Base-by-base conservation (phyloP, 1,140 invertebrate species). In the Orius insidiosus region DNA sequence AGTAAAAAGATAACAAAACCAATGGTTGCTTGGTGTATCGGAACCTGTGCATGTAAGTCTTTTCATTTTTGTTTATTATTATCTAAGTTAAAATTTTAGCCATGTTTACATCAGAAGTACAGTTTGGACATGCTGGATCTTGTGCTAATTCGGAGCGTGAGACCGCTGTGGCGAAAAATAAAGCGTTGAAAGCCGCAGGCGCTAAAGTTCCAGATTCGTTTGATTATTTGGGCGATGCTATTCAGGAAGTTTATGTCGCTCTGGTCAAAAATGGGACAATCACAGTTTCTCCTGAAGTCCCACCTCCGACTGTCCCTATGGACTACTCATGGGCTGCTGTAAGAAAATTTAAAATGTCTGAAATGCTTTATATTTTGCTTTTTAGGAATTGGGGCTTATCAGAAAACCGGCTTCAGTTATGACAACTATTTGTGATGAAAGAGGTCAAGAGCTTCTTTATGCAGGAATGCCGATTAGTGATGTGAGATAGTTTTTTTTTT, bases 381-480 rank as follows among this genome's bases (percentile, higher is more conserved):
- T 62, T 1, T 59, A 85, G 79, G 96, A 99, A 69, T 67, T 99
- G 38, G 96, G 96, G 10, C 64, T 98, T 0, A 99, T 99, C 57
- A 75, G 96, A 34, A 99, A 99, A 63, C 96, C 96, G 31, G 95
- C 95, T 1, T 95, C 92, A 0, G 98, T 99, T 63, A 98, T 98
- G 85, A 97, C 94, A 10, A 92, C 85, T 14, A 99, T 99, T 58
- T 98, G 94, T 64, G 96, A 99, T 68, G 96, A 99, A 65, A 71
- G 96, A 55, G 96, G 96, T 5, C 92, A 98, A 59, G 96, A 99
- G 66, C 68, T 99, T 13, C 69, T 93, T 14, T 99, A 99, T 68
- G 93, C 94, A 47, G 96, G 95, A 10, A 95, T 98, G 71, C 95
- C 95, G 15, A 98, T 99, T 56, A 94, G 87, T 39, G 86, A 95